Evolutionary conservation across 2,797 vertebrate species (phyloP).

Genomic region (Danio kyathit): DNA sequence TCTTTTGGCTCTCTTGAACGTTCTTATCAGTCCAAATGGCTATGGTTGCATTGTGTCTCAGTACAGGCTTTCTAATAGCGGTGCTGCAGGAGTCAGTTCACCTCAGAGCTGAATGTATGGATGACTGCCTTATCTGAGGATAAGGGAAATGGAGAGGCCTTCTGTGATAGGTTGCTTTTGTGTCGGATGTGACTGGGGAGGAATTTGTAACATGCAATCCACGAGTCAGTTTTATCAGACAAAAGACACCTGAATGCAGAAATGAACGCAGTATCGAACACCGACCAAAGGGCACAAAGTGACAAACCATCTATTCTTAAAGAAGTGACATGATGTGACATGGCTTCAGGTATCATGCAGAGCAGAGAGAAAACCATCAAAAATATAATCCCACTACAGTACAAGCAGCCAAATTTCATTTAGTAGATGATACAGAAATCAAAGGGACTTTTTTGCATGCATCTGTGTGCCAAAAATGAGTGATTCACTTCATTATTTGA

Average conservation of each 20-base stretch:
- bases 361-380: not conserved
- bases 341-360: not conserved
- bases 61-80: conserved; percentile 41
- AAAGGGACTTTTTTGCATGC: not conserved
- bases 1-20: conserved; percentile 17
- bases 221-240: conserved; percentile 29
- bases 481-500: too few relatives aligned
- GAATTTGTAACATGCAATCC: conserved; percentile 34
- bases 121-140: conserved; percentile 52
- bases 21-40: conserved; percentile 47
- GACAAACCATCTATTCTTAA: not conserved
- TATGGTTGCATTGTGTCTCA: conserved; percentile 25
- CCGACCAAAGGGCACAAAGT: not conserved
- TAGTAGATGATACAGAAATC: not conserved
- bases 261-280: conserved; percentile 30
- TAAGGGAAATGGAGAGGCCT: conserved; percentile 63
- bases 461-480: too few relatives aligned
- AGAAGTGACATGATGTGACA: conserved; percentile 10
- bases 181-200: conserved; percentile 51
- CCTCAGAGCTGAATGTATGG: conserved; percentile 26
- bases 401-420: not conserved
- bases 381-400: not conserved
- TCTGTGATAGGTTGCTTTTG: conserved; percentile 50
- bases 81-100: conserved; percentile 23
- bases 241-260: conserved; percentile 4